phyloP scores from a whole-genome alignment of 2,888 invertebrate genomes.

The Tromatobia lineatoria region DNA sequence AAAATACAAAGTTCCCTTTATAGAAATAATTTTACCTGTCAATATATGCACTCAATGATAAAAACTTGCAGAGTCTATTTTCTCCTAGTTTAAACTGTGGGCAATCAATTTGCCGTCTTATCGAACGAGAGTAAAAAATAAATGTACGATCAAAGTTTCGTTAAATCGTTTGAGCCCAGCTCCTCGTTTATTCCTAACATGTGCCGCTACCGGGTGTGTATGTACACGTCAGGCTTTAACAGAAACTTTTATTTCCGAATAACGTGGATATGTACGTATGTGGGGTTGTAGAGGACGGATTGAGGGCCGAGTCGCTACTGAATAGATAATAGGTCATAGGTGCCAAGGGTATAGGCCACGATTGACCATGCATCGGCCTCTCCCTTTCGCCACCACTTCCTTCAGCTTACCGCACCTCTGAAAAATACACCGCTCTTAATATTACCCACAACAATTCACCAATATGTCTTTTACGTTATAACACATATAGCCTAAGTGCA shows the following conservation, averaged over 20 bases:
- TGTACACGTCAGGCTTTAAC: constrained; percentile 56
- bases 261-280: not conserved
- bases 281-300: constrained; percentile 33
- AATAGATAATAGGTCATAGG: constrained; percentile 62
- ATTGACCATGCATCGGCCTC: constrained; percentile 51
- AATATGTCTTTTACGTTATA: not conserved
- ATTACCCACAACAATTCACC: constrained; percentile 10
- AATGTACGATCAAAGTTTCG: constrained; percentile 14
- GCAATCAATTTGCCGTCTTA: not conserved
- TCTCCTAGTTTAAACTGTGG: not conserved
- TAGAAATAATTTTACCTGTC: not conserved
- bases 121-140: constrained; percentile 6
- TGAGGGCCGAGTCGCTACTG: constrained; percentile 50
- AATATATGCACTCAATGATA: not conserved
- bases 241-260: constrained; percentile 29
- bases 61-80: not conserved
- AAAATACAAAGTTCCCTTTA: no score
- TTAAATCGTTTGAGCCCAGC: not conserved
- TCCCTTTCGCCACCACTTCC: not conserved
- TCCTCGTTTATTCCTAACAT: not conserved
- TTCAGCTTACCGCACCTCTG: not conserved
- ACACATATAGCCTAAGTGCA: not conserved
- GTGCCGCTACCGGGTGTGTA: constrained; percentile 6
- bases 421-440: not conserved
- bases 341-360: constrained; percentile 60